Evolutionary conservation across 2,797 vertebrate genomes (phyloP), one percentile per base, ranked within the genome.

Genomic region (Pampus argenteus): DNA sequence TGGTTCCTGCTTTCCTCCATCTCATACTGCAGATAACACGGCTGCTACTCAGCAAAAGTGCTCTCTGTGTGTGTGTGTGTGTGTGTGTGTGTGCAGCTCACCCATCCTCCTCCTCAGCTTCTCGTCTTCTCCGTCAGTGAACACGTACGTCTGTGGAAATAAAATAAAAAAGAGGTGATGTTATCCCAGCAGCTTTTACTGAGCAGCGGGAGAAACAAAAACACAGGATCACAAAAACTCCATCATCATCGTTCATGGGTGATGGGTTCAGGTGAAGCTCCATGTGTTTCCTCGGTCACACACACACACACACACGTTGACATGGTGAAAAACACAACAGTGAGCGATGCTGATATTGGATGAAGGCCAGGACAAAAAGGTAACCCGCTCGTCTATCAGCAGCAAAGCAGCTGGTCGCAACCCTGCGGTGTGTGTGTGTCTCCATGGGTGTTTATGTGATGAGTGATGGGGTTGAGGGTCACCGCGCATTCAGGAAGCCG

Each of bases 121-220:
- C 36, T 96, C 92, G 58, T 99, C 97, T 73, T 97, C 97, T 17
- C 94, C 96, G 9, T 99, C 98, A 0, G 97, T 99, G 92, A 99
- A 99, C 90, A 99, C 95, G 77, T 96, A 99, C 0, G 96, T 98
- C 98, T 99, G 92, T 75, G 92, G 91, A 67, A 86, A 86, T 77
- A 59, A 68, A 40, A 18, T 59, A 34, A 60, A 79, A 49, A 74
- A 49, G 3, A 14, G n/a, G 45, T 63, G 6, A 1, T 73, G 72
- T 87, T 82, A 81, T 86, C 83, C 28, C 71, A 79, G 51, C 45
- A 47, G 10, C 49, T 22, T 71, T 40, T 13, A n/a, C 45, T 9
- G 56, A 54, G 17, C 71, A 72, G 60, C 42, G 25, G 51, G 50
- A n/a, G 28, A 45, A 77, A 62, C 10, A 60, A 47, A 87, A 64